These are phyloP conservation scores for Salvator merianae DNA, from an alignment of 2,113 vertebrate genomes.

Conservation along the genomic window DNA sequence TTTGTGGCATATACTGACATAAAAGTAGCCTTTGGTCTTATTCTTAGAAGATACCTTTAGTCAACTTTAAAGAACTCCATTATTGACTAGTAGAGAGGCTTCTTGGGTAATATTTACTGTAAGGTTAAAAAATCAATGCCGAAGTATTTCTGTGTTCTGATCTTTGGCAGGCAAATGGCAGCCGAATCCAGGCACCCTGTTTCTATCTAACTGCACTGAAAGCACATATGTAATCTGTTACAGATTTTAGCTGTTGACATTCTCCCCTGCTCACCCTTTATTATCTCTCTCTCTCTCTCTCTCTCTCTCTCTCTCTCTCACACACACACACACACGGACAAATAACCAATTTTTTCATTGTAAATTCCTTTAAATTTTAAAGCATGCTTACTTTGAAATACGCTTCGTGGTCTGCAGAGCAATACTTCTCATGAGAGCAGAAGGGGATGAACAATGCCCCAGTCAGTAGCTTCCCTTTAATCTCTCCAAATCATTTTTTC, in stretches of 20 bases:
- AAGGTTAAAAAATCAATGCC: conserved; percentile 13
- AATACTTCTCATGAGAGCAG: no score
- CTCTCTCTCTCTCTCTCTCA: no score
- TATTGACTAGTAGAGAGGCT: background rate
- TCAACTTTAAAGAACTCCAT: background rate
- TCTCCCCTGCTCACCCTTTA: no score
- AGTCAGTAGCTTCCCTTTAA: no score
- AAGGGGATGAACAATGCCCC: no score
- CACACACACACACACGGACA: background rate
- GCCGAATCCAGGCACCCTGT: background rate
- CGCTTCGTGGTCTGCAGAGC: background rate
- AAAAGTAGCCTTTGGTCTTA: background rate
- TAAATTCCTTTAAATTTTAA: background rate
- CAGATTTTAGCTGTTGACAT: background rate
- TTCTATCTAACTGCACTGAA: background rate
- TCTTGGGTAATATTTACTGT: background rate
- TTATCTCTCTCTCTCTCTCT: no score
- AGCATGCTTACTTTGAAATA: background rate
- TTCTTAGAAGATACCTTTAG: background rate
- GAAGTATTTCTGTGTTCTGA: background rate
- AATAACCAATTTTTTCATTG: background rate
- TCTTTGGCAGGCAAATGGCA: background rate
- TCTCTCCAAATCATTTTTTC: no score
- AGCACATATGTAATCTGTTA: background rate
- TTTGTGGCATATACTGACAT: background rate